Percentiles rank a stretch among this genome's conserved stretches.
These are phyloP conservation scores for Lucifuga dentata DNA, from an alignment of 2,113 vertebrate genomes.

Conservation along the genomic window DNA sequence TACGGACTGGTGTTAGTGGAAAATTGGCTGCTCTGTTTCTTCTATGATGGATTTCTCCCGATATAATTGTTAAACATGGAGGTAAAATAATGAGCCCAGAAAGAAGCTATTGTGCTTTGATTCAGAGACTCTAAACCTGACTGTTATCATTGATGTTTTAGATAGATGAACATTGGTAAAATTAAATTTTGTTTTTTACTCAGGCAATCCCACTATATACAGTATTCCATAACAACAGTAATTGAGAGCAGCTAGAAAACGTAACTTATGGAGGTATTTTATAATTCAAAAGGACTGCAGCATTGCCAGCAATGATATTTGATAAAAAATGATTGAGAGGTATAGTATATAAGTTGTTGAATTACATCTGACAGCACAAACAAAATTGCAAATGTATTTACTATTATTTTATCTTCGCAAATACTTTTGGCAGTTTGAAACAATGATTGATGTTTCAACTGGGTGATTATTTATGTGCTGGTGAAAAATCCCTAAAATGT, in stretches of 20 bases:
- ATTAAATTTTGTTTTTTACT: not conserved
- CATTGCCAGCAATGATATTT: conserved; percentile 14
- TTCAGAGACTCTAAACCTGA: not conserved
- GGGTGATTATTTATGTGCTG: conserved; percentile 10
- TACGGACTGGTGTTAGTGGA: conserved; percentile 39
- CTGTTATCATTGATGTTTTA: not conserved
- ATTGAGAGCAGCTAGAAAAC: conserved; percentile 19
- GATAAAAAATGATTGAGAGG: conserved; percentile 20
- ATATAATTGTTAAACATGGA: conserved; percentile 46
- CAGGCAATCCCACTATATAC: not conserved
- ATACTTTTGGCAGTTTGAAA: conserved; percentile 18
- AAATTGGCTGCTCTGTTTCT: conserved; percentile 47
- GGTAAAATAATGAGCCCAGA: conserved; percentile 1
- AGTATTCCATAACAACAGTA: not conserved
- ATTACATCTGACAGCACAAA: conserved; percentile 25
- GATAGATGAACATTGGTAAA: conserved; percentile 18
- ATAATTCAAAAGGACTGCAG: conserved; percentile 31
- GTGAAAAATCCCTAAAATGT: conserved; percentile 9
- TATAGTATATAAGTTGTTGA: conserved; percentile 11
- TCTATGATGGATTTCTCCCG: conserved; percentile 52
- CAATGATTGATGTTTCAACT: conserved; percentile 22
- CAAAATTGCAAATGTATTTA: conserved; percentile 15
- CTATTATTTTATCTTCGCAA: conserved; percentile 24
- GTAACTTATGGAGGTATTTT: not conserved
- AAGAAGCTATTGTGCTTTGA: conserved; percentile 30